A percentile compares a stretch with the other conserved stretches of the same genome.
Conservation (phyloP, 2,888 invertebrate genomes). For the Parelbella ahira region DNA sequence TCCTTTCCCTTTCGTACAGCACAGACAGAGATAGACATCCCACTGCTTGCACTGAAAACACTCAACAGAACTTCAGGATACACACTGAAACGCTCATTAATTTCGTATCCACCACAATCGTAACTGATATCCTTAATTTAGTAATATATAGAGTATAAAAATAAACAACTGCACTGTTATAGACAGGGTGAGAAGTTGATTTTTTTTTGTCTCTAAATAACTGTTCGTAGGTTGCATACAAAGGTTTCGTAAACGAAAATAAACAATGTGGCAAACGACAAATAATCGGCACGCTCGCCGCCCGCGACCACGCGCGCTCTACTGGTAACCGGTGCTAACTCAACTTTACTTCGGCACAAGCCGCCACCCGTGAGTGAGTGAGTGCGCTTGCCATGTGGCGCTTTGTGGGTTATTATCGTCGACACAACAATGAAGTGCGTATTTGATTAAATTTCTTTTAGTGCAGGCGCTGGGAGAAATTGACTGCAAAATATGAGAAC, state of each 20-base stretch:
- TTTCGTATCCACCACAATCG: slow-evolving; percentile 17
- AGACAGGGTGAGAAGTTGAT: slow-evolving; percentile 38
- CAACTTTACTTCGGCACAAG: slow-evolving; percentile 44
- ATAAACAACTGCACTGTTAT: slow-evolving; percentile 38
- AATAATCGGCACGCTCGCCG: slow-evolving; percentile 49
- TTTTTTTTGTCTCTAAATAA: slow-evolving; percentile 17
- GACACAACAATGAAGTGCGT: slow-evolving; percentile 56
- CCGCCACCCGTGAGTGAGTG: slow-evolving; percentile 47
- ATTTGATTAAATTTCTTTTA: slow-evolving; percentile 62
- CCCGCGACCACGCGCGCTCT: slow-evolving; percentile 65
- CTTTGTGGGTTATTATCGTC: slow-evolving; percentile 68
- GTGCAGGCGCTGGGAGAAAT: too few species aligned
- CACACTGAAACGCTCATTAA: slow-evolving; percentile 49
- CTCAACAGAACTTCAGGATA: slow-evolving; percentile 62
- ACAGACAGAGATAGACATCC: slow-evolving; percentile 54
- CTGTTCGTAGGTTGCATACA: slow-evolving; percentile 19
- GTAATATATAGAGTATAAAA: too few species aligned
- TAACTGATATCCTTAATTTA: slow-evolving; percentile 20
- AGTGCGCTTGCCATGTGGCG: slow-evolving; percentile 50
- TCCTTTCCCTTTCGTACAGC: slow-evolving; percentile 69
- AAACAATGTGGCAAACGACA: slow-evolving; percentile 49
- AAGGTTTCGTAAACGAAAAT: slow-evolving; percentile 57
- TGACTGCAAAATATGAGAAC: too few species aligned
- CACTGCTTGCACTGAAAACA: slow-evolving; percentile 73
- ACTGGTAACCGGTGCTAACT: slow-evolving; percentile 45